Evolutionary conservation across 2,797 vertebrate species (phyloP).

Genomic region (Sebastes nivosus): DNA sequence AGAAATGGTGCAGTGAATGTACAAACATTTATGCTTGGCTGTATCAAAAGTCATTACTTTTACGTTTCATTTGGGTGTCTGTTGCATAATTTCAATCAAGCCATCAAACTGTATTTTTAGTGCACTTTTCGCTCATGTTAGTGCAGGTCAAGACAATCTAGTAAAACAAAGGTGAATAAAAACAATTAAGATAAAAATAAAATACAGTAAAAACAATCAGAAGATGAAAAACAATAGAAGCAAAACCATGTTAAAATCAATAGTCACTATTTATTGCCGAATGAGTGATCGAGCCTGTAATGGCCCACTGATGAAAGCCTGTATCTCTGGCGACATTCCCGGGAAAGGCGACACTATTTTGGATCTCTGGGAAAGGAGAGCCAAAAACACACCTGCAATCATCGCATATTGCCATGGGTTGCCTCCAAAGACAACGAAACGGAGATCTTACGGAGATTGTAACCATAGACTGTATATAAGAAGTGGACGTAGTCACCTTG

Average conservation of each 20-base stretch:
- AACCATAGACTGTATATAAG: too few species aligned
- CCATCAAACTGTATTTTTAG: neutral
- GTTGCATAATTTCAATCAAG: neutral
- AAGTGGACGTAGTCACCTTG: too few species aligned
- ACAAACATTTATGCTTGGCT: neutral
- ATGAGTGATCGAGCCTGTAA: neutral
- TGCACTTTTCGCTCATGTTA: neutral
- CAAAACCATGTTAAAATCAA: neutral
- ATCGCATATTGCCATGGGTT: too few species aligned
- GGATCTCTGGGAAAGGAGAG: neutral
- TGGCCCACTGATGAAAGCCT: neutral
- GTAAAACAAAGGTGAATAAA: neutral
- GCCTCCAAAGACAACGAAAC: too few species aligned
- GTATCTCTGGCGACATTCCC: neutral
- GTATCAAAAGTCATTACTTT: neutral
- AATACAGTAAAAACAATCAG: neutral
- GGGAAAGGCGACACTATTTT: neutral
- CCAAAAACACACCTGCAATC: too few species aligned
- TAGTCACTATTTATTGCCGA: neutral
- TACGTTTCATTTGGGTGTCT: neutral
- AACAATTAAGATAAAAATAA: neutral
- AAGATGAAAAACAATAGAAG: neutral
- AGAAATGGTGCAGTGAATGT: neutral
- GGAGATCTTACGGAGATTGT: too few species aligned
- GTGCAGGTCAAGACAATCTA: neutral